Conservation (phyloP, 92 coral and sea anemone species). For the Meandrina meandrites region DNA sequence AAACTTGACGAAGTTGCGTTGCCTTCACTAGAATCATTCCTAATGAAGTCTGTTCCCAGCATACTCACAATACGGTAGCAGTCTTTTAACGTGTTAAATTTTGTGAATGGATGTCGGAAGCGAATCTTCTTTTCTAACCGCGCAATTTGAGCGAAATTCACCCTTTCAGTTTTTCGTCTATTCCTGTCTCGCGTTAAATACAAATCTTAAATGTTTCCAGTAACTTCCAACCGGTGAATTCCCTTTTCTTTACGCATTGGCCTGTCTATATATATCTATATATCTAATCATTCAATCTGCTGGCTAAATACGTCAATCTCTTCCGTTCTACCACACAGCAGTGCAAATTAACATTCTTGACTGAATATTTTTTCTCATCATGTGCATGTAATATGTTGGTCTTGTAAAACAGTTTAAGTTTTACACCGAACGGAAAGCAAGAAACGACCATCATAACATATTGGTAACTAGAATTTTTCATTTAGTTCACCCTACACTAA, state of each 20-base stretch:
- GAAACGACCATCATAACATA: no score
- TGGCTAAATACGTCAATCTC: no score
- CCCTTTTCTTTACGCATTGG: background rate
- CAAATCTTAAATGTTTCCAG: background rate
- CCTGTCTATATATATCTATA: background rate
- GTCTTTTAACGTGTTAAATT: background rate
- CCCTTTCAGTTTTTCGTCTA: no score
- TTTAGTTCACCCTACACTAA: no score
- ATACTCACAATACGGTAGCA: background rate
- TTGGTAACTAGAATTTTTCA: no score
- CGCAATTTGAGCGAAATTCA: background rate
- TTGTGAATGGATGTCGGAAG: background rate
- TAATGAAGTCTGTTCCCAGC: background rate
- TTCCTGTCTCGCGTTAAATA: background rate
- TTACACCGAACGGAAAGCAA: no score
- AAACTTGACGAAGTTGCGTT: background rate
- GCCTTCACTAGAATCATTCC: constrained; percentile 1
- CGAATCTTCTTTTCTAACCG: background rate
- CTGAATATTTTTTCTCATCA: no score
- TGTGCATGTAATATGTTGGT: no score
- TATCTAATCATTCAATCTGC: background rate
- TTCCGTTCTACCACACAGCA: no score
- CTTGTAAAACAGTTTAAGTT: no score
- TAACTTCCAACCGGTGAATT: background rate
- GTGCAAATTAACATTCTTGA: no score